Evolutionary conservation across 1,140 invertebrate genomes (phyloP).

Genomic region (Holcopasites calliopsidis): DNA sequence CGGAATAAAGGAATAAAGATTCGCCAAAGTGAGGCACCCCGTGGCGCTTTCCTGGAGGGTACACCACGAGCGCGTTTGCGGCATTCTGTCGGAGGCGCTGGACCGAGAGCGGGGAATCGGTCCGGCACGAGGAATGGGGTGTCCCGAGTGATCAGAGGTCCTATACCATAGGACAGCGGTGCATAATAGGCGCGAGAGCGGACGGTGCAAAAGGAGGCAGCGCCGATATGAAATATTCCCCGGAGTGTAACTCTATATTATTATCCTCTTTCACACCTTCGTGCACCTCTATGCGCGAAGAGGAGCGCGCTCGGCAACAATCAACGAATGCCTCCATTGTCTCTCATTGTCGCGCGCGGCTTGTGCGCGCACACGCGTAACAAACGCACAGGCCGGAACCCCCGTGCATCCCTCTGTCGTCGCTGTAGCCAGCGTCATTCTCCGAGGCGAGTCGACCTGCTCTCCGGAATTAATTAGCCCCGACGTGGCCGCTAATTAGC

Average conservation of each 20-base stretch:
- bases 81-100: constrained; percentile 56
- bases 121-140: not conserved
- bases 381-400: too few relatives aligned
- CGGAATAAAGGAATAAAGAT: constrained; percentile 39
- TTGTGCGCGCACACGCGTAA: constrained; percentile 33
- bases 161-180: constrained; percentile 26
- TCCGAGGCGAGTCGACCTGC: not conserved
- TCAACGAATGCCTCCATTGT: constrained; percentile 73
- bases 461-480: constrained; percentile 70
- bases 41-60: constrained; percentile 41
- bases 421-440: not conserved
- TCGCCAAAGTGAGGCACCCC: constrained; percentile 38
- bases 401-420: not conserved
- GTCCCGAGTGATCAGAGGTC: constrained; percentile 35
- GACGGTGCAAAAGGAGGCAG: constrained; percentile 34
- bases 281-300: constrained; percentile 70
- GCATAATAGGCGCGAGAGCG: constrained; percentile 39
- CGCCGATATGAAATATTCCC: constrained; percentile 70
- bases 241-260: constrained; percentile 78
- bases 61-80: constrained; percentile 14
- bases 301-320: constrained; percentile 69
- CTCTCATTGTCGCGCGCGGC: constrained; percentile 62
- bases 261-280: constrained; percentile 80
- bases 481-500: constrained; percentile 71
- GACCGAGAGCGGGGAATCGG: constrained; percentile 52